Evolutionary conservation across 2,888 invertebrate genomes (phyloP), one percentile per base, ranked within the genome.

Genomic region (Mythimna albipuncta): DNA sequence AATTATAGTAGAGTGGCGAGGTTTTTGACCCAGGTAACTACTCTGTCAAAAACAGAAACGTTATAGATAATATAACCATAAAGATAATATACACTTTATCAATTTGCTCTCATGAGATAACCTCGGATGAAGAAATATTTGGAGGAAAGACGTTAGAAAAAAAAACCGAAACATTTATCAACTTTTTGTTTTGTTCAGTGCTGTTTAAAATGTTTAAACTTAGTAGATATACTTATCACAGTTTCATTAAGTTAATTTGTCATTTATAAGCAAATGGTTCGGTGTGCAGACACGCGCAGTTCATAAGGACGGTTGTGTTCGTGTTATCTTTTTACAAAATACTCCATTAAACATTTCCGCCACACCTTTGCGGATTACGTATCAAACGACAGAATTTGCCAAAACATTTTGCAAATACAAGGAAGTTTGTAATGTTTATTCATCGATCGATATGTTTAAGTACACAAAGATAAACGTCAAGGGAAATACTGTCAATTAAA

Each of bases 11-110:
- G 47, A 16, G 16, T 6, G 19, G 47, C 89, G 93, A 93, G 94
- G 87, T 92, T 93, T 92, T 94, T 94, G 93, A 94, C 93, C 93
- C 88, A 89, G 85, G 85, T 85, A 88, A 85, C 77, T 87, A 81
- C 85, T 87, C 89, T 77, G 79, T 89, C 85, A 77, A 82, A 82
- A 87, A 84, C 81, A 87, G 81, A 89, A 86, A 86, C 81, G 79
- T 86, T 82, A 80, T 83, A 87, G 92, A 94, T 93, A 93, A 93
- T 88, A 90, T 87, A 83, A 82, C 84, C 82, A 89, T 90, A 88
- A 90, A 91, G 87, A 90, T 89, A 47, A 47, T 47, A 47, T 47
- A 47, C 47, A 47, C 84, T 77, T 74, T 89, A 91, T 89, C 79
- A 70, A 86, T 81, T 86, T 81, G 82, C 81, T 83, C 79, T 83